Base-by-base conservation (phyloP, 2,888 invertebrate genomes). In the Scaptomyza parva region DNA sequence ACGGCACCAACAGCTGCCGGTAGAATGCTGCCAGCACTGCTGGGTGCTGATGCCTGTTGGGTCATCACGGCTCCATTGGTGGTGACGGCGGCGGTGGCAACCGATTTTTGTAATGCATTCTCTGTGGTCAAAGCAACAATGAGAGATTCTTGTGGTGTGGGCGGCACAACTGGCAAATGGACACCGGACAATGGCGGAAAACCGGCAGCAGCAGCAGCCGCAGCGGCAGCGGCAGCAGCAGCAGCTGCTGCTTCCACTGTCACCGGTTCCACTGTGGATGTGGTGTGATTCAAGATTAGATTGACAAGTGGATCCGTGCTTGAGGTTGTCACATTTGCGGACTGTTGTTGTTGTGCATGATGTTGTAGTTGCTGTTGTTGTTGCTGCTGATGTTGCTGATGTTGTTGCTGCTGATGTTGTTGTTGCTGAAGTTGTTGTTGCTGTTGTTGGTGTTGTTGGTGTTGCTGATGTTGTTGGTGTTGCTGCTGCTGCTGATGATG, bases 111-210 rank as follows among this genome's bases (percentile, higher is more conserved):
- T 62, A 92, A 62, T 7, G 88, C 86, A 80, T 88, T 91, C 70
- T 89, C 91, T 11, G 90, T 89, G 71, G 89, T 89, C 68, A 92
- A 68, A n/a, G 91, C 90, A 51, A 92, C 91, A 61, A 92, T 88
- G 51, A 92, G 91, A 90, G 92, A 91, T 91, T 92, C 92, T 87
- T 90, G 92, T 64, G 89, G 91, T 64, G 89, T 75, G 47, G 88
- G 67, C 45, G 86, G 71, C 70, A 84, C 84, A 14, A 79, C 80
- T 17, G 88, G 83, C 67, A 84, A 37, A 26, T 82, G 82, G 0
- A 67, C 51, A 3, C 69, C 7, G 45, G 66, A 35, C 18, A 88
- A n/a, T 28, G 76, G 26, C 18, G 80, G 26, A 40, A 66, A 76
- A 7, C 70, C 58, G 22, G 78, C 75, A 5, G 45, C 75, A 11